Percentiles rank a stretch among this genome's conserved stretches.
phyloP scores from a whole-genome alignment of 2,113 vertebrate species.

The Upupa epops region DNA sequence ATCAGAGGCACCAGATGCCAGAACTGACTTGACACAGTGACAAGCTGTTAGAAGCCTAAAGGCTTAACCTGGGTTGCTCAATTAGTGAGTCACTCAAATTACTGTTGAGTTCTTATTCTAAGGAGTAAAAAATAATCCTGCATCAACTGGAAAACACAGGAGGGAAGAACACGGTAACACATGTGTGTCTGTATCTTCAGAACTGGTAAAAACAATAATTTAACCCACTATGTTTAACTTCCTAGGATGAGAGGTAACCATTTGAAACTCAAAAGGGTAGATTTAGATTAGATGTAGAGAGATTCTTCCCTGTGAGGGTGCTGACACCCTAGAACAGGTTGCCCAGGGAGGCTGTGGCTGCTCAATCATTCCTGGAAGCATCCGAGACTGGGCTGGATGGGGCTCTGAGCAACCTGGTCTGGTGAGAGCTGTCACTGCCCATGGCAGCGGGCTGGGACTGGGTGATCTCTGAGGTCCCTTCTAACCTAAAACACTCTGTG shows the following conservation, averaged over 20 bases:
- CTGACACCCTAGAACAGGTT: not conserved
- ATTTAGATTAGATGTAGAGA: not conserved
- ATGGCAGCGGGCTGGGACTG: not conserved
- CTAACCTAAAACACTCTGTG: not conserved
- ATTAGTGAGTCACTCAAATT: not conserved
- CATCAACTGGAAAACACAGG: no score
- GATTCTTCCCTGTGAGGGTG: not conserved
- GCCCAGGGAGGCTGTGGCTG: not conserved
- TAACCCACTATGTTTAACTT: not conserved
- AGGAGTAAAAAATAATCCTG: accelerated
- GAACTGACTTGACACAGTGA: accelerated
- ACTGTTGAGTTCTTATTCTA: not conserved
- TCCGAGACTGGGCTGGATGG: not conserved
- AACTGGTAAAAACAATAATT: accelerated
- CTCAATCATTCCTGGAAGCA: not conserved
- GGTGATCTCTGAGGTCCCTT: not conserved
- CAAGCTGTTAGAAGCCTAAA: not conserved
- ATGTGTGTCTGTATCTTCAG: accelerated
- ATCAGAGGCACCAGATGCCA: not conserved
- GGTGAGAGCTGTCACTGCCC: not conserved
- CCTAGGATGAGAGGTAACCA: not conserved
- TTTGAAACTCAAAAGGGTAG: not conserved
- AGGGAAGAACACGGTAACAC: no score
- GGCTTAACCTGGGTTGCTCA: not conserved
- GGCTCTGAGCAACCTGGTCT: not conserved